Evolutionary conservation across 1,140 invertebrate genomes (phyloP).

Genomic region (Aphis craccivora): DNA sequence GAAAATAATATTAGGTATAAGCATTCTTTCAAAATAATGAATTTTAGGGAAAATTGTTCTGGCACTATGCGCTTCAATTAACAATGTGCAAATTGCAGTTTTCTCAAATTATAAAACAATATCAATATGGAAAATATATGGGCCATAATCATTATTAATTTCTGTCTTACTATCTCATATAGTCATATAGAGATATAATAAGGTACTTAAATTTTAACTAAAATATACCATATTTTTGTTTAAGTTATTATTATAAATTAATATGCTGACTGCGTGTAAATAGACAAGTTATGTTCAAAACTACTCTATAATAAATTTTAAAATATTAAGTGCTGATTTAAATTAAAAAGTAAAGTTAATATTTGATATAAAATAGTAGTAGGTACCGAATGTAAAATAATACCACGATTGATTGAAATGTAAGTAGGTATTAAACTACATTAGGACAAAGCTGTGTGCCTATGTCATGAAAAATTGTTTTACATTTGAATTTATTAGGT

Average conservation of each 20-base stretch:
- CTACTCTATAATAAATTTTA: not conserved
- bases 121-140: not conserved
- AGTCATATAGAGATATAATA: no score
- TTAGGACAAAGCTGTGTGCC: not conserved
- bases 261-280: not conserved
- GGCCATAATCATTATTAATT: not conserved
- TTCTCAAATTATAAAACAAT: not conserved
- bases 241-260: not conserved
- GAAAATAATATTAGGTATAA: not conserved
- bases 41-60: not conserved
- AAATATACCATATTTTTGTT: no score
- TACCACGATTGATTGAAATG: not conserved
- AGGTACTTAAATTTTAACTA: not conserved
- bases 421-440: not conserved
- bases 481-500: not conserved
- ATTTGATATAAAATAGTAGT: not conserved
- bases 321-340: not conserved
- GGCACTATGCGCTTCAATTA: no score
- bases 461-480: not conserved
- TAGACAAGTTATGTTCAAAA: no score
- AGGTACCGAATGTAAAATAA: not conserved
- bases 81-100: not conserved
- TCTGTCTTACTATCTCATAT: not conserved
- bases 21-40: not conserved
- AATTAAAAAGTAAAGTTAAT: not conserved